phyloP scores from a whole-genome alignment of 2,888 invertebrate species.

The Melieria crassipennis region DNA sequence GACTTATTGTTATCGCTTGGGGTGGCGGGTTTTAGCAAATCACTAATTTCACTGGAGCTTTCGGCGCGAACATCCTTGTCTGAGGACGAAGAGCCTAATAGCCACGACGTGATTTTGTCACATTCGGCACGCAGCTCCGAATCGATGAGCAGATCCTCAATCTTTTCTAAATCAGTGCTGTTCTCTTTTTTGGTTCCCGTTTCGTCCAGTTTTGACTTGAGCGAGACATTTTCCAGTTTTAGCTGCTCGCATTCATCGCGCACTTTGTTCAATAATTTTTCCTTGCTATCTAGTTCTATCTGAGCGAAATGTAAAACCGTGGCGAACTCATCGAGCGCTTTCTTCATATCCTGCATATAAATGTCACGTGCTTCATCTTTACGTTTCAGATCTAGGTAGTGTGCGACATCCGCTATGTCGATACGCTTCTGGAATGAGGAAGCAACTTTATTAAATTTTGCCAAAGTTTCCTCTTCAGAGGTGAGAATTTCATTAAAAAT shows the following conservation, averaged over 20 bases:
- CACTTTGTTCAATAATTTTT: slow-evolving; percentile 57
- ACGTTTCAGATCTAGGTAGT: slow-evolving; percentile 62
- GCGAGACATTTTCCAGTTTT: slow-evolving; percentile 63
- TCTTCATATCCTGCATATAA: slow-evolving; percentile 66
- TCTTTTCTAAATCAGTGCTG: slow-evolving; percentile 59
- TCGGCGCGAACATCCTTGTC: slow-evolving; percentile 58
- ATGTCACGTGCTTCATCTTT: slow-evolving; percentile 64
- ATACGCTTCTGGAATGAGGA: slow-evolving; percentile 66
- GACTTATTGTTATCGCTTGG: slow-evolving; percentile 41
- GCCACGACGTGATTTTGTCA: slow-evolving; percentile 63
- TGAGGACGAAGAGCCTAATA: slow-evolving; percentile 54
- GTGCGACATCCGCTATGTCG: slow-evolving; percentile 60
- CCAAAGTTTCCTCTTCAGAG: slow-evolving; percentile 65
- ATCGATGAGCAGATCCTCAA: slow-evolving; percentile 59
- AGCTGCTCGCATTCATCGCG: slow-evolving; percentile 64
- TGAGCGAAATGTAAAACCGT: slow-evolving; percentile 65
- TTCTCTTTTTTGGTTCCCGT: slow-evolving; percentile 53
- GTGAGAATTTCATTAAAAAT: slow-evolving; percentile 63
- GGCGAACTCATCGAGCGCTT: slow-evolving; percentile 64
- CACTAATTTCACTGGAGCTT: slow-evolving; percentile 54
- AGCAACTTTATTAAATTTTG: slow-evolving; percentile 66
- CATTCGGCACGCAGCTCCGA: slow-evolving; percentile 61
- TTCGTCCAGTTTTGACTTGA: slow-evolving; percentile 60
- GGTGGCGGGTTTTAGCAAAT: slow-evolving; percentile 53
- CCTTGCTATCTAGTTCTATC: slow-evolving; percentile 64